Base-by-base conservation (phyloP, 2,797 vertebrate genomes). In the Rhabdophis nuchalis region DNA sequence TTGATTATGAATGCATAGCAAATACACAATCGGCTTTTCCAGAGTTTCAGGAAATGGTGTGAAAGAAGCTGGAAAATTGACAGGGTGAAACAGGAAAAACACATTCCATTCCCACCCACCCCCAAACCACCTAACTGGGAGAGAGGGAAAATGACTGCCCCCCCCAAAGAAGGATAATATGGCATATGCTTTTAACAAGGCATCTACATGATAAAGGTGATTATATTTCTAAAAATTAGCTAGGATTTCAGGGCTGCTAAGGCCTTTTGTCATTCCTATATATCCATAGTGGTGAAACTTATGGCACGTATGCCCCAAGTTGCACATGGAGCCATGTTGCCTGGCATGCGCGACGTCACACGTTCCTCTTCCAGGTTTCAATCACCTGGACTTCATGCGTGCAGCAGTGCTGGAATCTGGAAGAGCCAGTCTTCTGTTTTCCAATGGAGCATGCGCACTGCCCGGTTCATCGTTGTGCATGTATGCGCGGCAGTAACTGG, bases 191-290 rank as follows among this genome's bases (percentile, higher is more conserved):
- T 61, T 89, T 61, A 53, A 60, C 27, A 92, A 92, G 72, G 36
- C 68, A 60, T 3, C 32, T 6, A 25, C 64, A 25, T 20, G 5
- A 27, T 82, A 25, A 46, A 46, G 20, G 12, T 46, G 9, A 46
- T 82, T 82, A 18, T 18, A 36, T 32, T 36, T 18, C 11, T 82
- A 56, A 53, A 91, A 23, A 23, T 13, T 11, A n/a, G 64, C 36
- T 77, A 88, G 68, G 53, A 25, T 77, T 85, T 91, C 27, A 50
- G 91, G 46, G 25, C 27, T 14, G 3, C 53, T 58, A 68, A 91
- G 13, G 29, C 54, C 11, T 72, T 77, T 64, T 57, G 25, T 20
- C 41, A 13, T n/a, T 13, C 32, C 52, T 94, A 95, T 95, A 93
- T 0, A 5, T 46, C 5, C 46, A 5, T 46, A 5, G 5, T 46